Evolutionary conservation across 2,888 invertebrate genomes (phyloP), one percentile per base, ranked within the genome.

Genomic region (Meiosimyza decipiens): DNA sequence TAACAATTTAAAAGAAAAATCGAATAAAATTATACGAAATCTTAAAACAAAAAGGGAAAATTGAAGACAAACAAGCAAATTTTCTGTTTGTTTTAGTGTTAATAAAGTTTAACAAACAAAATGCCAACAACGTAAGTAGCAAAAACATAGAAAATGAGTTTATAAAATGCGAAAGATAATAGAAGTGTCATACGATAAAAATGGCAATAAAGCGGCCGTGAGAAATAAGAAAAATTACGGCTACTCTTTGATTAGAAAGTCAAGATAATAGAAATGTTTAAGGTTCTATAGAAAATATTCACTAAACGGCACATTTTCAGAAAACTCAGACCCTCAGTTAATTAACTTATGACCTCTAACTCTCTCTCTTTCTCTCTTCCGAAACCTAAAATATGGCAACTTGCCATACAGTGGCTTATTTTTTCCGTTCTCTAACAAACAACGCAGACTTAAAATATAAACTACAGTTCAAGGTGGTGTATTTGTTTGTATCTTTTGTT

Each of bases 381-480:
- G 40, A 40, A 40, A 40, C 9, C 40, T 9, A 7, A 28, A 40
- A 9, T 9, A 40, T 40, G 40, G 40, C 40, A 40, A 40, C 40
- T 40, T 40, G 40, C 28, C 3, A 28, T 28, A 28, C 28, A 28
- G 40, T 40, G 40, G 40, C 9, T 6, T 40, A 40, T 40, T 40
- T 9, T 6, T 40, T 9, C 1, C 1, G 40, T 40, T 40, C 7
- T 1, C 40, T 40, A 40, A 9, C 40, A 40, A 40, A 40, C 9
- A 40, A 40, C 9, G 40, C 6, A 40, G 9, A 40, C 4, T 9
- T 40, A 6, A 40, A 40, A 40, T 2, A 22, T 40, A 40, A 40
- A 40, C 40, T 40, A 9, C 51, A 51, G 64, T 22, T 64, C 64
- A 64, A 64, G 64, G 64, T 51, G 50, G 28, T 13, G 15, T 13